Percentiles rank a stretch among this genome's conserved stretches.
Evolutionary conservation across 30 jellyfish, hydroid and myxozoan species (phyloP).

Genomic region (Aurelia coerulea): DNA sequence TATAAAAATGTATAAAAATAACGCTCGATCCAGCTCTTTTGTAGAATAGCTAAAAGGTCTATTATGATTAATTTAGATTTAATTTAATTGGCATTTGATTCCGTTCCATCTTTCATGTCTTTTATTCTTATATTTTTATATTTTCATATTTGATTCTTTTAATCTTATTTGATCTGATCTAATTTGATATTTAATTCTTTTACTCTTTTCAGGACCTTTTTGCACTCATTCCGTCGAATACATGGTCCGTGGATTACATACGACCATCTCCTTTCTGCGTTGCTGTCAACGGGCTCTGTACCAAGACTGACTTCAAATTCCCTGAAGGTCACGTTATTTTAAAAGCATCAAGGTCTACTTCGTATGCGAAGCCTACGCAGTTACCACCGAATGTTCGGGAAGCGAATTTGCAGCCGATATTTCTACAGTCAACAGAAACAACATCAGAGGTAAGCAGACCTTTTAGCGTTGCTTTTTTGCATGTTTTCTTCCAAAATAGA

Average conservation of each 20-base stretch:
- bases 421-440: slow-evolving; percentile 3
- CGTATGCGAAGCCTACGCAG: slow-evolving; percentile 11
- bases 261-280: slow-evolving; percentile 76
- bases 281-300: slow-evolving; percentile 12
- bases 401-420: slow-evolving; percentile 4
- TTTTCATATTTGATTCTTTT: too few species aligned
- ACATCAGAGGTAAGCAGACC: slow-evolving; percentile 9
- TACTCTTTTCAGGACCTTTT: slow-evolving; percentile 62
- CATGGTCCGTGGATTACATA: slow-evolving; percentile 73
- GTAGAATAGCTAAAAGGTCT: too few species aligned
- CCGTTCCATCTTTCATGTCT: too few species aligned
- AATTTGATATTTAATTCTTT: too few species aligned
- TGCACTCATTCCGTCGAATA: slow-evolving; percentile 51
- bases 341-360: slow-evolving; percentile 15
- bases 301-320: slow-evolving; percentile 1
- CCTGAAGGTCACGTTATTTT: slow-evolving; percentile 46
- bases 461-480: neutral
- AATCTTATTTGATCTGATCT: too few species aligned
- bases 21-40: too few species aligned
- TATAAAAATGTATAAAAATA: too few species aligned
- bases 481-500: neutral
- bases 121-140: too few species aligned
- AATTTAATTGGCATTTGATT: too few species aligned
- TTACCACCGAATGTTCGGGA: slow-evolving; percentile 49
- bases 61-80: too few species aligned